Conservation (phyloP, 2,888 invertebrate genomes). For the Artemia sp. region DNA sequence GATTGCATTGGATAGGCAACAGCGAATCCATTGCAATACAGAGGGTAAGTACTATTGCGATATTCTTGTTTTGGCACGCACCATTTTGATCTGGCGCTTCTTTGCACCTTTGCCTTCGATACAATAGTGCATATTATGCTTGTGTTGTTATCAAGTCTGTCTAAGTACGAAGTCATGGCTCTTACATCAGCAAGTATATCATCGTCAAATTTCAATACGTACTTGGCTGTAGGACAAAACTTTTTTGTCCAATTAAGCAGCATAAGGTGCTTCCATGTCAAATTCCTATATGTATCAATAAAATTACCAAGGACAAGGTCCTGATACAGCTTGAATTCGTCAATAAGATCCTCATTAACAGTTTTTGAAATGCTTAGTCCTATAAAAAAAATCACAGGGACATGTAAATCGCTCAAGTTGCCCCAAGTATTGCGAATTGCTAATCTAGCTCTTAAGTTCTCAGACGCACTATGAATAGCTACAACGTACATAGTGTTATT, state of each 20-base stretch:
- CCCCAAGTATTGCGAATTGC: conserved; percentile 11
- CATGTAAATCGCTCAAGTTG: not conserved
- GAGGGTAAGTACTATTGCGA: not conserved
- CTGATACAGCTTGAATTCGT: not conserved
- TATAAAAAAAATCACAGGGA: not conserved
- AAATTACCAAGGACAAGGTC: conserved; percentile 13
- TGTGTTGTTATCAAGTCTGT: conserved; percentile 1
- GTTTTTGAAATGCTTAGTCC: conserved; percentile 1
- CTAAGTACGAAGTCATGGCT: not conserved
- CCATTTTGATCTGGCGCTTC: not conserved
- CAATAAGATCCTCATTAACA: not conserved
- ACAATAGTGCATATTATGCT: not conserved
- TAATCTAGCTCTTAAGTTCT: not conserved
- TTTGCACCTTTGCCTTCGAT: not conserved
- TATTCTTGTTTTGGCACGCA: not conserved
- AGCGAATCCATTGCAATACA: not conserved
- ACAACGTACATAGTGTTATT: not conserved
- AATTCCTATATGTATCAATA: not conserved
- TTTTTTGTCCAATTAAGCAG: not conserved
- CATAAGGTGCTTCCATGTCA: conserved; percentile 8
- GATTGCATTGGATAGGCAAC: not conserved
- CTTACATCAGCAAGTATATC: not conserved
- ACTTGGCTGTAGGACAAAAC: not conserved
- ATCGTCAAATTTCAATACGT: conserved; percentile 8
- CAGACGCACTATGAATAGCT: conserved; percentile 9